Evolutionary conservation across 2,797 vertebrate species (phyloP), one percentile per base, ranked within the genome.

Genomic region (Chaetophractus vellerosus): DNA sequence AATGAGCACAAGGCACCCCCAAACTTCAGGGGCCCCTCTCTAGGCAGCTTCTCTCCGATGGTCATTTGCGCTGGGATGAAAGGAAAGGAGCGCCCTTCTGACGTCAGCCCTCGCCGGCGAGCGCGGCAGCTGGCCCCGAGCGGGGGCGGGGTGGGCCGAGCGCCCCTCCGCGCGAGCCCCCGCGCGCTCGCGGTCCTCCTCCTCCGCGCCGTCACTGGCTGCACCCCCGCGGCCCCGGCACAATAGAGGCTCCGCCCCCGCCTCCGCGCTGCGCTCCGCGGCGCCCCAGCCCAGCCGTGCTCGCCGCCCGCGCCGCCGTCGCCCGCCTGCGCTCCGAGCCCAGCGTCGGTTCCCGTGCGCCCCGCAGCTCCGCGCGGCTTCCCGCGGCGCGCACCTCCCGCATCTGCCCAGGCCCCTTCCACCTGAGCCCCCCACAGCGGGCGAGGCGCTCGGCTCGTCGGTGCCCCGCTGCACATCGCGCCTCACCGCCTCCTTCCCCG

Each of bases 241-340:
- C 97, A 97, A 97, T 96, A 95, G 97, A 96, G 78, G 91, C 96
- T 80, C 94, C 93, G 96, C 96, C 96, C 38, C 96, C 86, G 71
- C 21, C 72, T 2, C n/a, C n/a, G n/a, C n/a, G n/a, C n/a, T n/a
- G n/a, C n/a, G n/a, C n/a, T n/a, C n/a, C n/a, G n/a, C 50, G 1
- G 83, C 63, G 38, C 72, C 86, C 66, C 9, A 14, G 21, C 64
- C 76, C 88, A 9, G 66, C 74, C 10, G 28, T 83, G 57, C 63
- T 79, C 9, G 52, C 66, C 61, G 21, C 16, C 38, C 14, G 57
- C 64, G 66, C 26, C 52, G 8, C 91, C 9, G 55, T 76, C 16
- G 88, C 75, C 33, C 14, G 48, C 81, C 41, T 2, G 28, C 57
- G 80, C 75, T 68, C 59, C 1, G 82, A 36, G 55, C 76, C 68